Conservation (phyloP, 2,888 invertebrate genomes). For the Mayetiola destructor region DNA sequence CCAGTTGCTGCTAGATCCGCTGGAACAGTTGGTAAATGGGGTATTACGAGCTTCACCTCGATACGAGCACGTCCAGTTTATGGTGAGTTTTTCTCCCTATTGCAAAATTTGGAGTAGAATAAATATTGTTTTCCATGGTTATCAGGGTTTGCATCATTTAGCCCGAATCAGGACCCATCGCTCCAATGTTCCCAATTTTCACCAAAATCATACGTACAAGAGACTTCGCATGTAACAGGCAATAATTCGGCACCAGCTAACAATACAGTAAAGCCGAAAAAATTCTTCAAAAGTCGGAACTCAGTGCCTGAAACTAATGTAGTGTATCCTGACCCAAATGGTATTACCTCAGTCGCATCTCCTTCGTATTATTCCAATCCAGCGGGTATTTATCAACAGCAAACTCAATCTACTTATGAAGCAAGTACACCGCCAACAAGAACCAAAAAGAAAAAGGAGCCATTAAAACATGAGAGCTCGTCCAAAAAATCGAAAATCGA, state of each 20-base stretch:
- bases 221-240: no score
- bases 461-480: not conserved
- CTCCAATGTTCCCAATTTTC: constrained; percentile 22
- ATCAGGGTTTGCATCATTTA: constrained; percentile 15
- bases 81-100: constrained; percentile 8
- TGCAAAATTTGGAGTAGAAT: not conserved
- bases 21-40: constrained; percentile 87
- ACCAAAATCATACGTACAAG: constrained; percentile 24
- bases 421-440: constrained; percentile 17
- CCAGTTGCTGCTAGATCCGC: constrained; percentile 80
- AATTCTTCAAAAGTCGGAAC: constrained; percentile 80
- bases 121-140: not conserved
- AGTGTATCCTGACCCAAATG: not conserved
- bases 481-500: constrained; percentile 21
- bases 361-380: constrained; percentile 18
- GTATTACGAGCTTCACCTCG: constrained; percentile 84
- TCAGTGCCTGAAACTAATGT: constrained; percentile 38
- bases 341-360: constrained; percentile 19
- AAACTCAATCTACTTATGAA: constrained; percentile 34
- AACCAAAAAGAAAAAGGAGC: constrained; percentile 22
- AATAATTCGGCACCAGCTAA: constrained; percentile 28
- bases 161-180: constrained; percentile 19
- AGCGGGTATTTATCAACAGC: constrained; percentile 20
- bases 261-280: constrained; percentile 56
- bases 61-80: constrained; percentile 44